A percentile compares a stretch with the other conserved stretches of the same genome.
Conservation (phyloP, 2,888 invertebrate species). For the Nowickia ferox region DNA sequence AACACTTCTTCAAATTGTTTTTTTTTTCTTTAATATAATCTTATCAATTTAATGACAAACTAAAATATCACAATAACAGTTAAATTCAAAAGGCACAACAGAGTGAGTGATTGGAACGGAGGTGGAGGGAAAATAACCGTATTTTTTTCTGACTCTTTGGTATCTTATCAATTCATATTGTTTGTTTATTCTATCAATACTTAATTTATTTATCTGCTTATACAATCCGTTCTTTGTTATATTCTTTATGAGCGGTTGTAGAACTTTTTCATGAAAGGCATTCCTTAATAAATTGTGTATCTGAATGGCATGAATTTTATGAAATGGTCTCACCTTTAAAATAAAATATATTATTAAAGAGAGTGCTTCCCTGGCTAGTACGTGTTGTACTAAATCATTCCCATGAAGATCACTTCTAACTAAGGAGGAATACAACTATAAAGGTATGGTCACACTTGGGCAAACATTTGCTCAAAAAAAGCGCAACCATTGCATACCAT, state of each 20-base stretch:
- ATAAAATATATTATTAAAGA: neutral
- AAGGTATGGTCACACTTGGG: too few species aligned
- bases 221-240: constrained; percentile 20
- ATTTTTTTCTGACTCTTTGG: neutral
- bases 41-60: constrained; percentile 55
- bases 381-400: too few species aligned
- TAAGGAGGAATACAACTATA: too few species aligned
- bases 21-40: constrained; percentile 51
- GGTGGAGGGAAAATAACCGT: neutral
- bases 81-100: constrained; percentile 4
- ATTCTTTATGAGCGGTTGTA: neutral
- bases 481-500: too few species aligned
- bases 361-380: too few species aligned
- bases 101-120: neutral
- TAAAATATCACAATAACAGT: constrained; percentile 23
- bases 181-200: constrained; percentile 54
- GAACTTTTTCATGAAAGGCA: constrained; percentile 26
- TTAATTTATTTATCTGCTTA: constrained; percentile 58
- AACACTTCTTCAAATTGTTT: neutral
- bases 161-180: constrained; percentile 47
- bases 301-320: neutral
- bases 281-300: neutral
- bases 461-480: too few species aligned
- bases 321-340: neutral
- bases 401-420: too few species aligned